A percentile compares a stretch with the other conserved stretches of the same genome.
These are phyloP conservation scores for Sclerodermus sp. DNA, from an alignment of 2,888 invertebrate genomes.

Conservation along the genomic window DNA sequence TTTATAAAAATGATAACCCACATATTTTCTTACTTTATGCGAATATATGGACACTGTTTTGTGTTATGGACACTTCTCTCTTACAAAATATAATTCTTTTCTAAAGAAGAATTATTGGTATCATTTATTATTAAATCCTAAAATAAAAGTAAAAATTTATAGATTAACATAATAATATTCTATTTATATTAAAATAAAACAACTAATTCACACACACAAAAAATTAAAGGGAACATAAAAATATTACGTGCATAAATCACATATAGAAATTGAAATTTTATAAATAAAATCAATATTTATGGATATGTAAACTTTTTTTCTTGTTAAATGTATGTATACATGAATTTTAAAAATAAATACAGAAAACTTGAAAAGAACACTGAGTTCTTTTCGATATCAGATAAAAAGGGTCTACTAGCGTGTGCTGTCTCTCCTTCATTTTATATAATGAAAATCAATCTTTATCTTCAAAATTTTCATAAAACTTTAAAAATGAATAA, in stretches of 20 bases:
- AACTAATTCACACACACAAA: too few relatives aligned
- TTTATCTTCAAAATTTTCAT: conserved; percentile 1
- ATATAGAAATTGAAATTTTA: neutral
- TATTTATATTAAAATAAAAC: too few relatives aligned
- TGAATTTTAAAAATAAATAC: neutral
- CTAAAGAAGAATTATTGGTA: too few relatives aligned
- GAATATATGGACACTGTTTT: too few relatives aligned
- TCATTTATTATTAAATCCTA: too few relatives aligned
- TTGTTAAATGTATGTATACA: neutral
- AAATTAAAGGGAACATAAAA: conserved; percentile 2
- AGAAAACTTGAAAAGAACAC: conserved; percentile 10
- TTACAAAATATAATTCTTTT: too few relatives aligned
- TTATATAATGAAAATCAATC: conserved; percentile 23
- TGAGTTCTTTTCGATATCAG: neutral
- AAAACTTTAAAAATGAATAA: conserved; percentile 4
- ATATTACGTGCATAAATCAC: neutral
- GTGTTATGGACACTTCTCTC: too few relatives aligned
- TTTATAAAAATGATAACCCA: too few relatives aligned
- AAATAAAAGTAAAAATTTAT: too few relatives aligned
- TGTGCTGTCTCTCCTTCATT: conserved; percentile 41
- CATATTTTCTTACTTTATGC: too few relatives aligned
- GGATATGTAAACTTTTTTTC: neutral
- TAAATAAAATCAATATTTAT: neutral
- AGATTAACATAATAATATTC: too few relatives aligned
- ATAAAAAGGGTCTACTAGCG: neutral